A percentile compares a stretch with the other conserved stretches of the same genome.
These are phyloP conservation scores for Furcifer pardalis DNA, from an alignment of 2,797 vertebrate species.

Conservation along the genomic window DNA sequence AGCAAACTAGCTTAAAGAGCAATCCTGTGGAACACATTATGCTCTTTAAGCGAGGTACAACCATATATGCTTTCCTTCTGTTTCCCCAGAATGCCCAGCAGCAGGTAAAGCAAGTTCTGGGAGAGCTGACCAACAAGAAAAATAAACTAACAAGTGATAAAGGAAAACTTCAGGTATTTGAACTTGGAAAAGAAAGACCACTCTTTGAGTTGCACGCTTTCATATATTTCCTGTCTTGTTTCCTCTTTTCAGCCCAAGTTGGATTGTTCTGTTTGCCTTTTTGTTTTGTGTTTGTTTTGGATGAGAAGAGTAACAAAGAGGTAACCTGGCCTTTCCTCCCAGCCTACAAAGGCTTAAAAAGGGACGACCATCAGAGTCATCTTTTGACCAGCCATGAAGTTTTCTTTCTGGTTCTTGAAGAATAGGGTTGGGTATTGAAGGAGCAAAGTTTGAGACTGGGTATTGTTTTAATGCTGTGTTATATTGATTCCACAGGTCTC, in stretches of 20 bases:
- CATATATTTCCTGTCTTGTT: background rate
- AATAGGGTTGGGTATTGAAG: too few species aligned
- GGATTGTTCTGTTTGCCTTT: too few species aligned
- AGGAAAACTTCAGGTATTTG: conserved; percentile 72
- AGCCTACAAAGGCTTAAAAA: background rate
- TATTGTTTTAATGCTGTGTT: too few species aligned
- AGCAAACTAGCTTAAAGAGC: too few species aligned
- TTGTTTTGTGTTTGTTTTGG: background rate
- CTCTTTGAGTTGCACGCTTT: background rate
- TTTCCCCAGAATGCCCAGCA: conserved; percentile 62
- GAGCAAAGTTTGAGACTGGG: too few species aligned
- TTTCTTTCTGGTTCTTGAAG: background rate
- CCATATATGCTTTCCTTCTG: conserved; percentile 27
- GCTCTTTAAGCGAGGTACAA: too few species aligned
- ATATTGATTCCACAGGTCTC: too few species aligned
- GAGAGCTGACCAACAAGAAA: conserved; percentile 73
- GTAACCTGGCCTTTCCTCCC: background rate
- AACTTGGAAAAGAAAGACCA: background rate
- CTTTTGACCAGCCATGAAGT: too few species aligned
- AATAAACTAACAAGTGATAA: conserved; percentile 76
- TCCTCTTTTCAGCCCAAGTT: background rate
- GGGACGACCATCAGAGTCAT: too few species aligned
- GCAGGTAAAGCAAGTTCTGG: conserved; percentile 70
- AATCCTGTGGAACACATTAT: too few species aligned
- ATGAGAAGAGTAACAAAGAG: background rate